Percentiles rank a stretch among this genome's conserved stretches.
phyloP scores from a whole-genome alignment of 2,888 invertebrate genomes.

The Panzeria rudis region DNA sequence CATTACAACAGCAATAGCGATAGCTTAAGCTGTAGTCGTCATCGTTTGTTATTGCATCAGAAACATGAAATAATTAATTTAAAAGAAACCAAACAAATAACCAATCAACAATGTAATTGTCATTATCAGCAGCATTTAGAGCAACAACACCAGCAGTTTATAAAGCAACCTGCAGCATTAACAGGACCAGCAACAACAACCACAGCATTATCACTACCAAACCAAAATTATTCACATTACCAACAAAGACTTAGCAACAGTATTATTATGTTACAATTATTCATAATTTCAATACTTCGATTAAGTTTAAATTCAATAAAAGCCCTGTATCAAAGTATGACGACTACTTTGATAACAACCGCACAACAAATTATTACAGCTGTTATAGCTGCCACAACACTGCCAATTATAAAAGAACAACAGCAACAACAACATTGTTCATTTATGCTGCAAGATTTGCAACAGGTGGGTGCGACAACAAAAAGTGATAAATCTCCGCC shows the following conservation, averaged over 20 bases:
- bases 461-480: constrained; percentile 62
- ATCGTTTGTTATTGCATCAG: constrained; percentile 8
- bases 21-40: constrained; percentile 1
- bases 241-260: constrained; percentile 65
- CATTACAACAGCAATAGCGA: constrained; percentile 43
- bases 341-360: constrained; percentile 65
- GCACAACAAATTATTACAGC: constrained; percentile 61
- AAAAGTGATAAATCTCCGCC: constrained; percentile 30
- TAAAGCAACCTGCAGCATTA: constrained; percentile 22
- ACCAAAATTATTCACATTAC: constrained; percentile 25
- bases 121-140: constrained; percentile 45
- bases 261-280: constrained; percentile 61
- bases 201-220: constrained; percentile 52
- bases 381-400: constrained; percentile 68
- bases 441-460: constrained; percentile 78
- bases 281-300: constrained; percentile 61
- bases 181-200: constrained; percentile 53
- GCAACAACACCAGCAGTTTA: constrained; percentile 50
- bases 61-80: constrained; percentile 45
- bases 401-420: constrained; percentile 68
- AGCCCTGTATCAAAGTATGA: constrained; percentile 66
- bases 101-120: constrained; percentile 38
- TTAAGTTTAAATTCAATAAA: constrained; percentile 72
- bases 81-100: constrained; percentile 5
- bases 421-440: constrained; percentile 51